Evolutionary conservation across 2,113 vertebrate species (phyloP).

Genomic region (Candoia aspera): DNA sequence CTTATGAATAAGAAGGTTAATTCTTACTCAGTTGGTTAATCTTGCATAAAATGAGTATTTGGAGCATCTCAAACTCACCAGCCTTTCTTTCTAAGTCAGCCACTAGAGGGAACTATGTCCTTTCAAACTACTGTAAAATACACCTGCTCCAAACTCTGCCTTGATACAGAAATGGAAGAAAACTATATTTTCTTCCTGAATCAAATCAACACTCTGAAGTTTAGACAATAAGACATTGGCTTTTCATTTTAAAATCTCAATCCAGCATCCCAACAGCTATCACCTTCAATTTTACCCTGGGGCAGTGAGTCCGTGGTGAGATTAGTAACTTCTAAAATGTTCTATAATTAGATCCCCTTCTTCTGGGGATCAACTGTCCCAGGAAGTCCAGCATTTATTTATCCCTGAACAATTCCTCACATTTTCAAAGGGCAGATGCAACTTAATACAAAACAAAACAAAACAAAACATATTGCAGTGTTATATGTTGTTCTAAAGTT

Average conservation of each 20-base stretch:
- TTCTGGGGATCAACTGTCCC: not conserved
- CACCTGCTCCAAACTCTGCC: not conserved
- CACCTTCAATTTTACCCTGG: not conserved
- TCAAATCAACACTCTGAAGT: not conserved
- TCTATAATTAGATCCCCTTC: not conserved
- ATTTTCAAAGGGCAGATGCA: not conserved
- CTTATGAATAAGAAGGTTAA: not conserved
- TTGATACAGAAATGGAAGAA: not conserved
- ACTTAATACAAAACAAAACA: not conserved
- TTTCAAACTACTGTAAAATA: not conserved
- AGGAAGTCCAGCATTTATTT: not conserved
- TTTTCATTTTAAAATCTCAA: not conserved
- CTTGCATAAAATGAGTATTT: not conserved
- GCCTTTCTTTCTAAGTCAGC: not conserved
- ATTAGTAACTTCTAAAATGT: not conserved
- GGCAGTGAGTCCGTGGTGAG: not conserved
- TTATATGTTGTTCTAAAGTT: not conserved
- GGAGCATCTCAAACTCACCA: not conserved
- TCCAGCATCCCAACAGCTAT: not conserved
- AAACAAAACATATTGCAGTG: not conserved
- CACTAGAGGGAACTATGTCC: conserved; percentile 14
- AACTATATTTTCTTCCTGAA: not conserved
- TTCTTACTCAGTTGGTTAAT: not conserved
- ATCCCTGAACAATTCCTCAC: not conserved
- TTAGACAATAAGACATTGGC: not conserved